Conservation (phyloP, 1,140 invertebrate species). For the Apis cerana region DNA sequence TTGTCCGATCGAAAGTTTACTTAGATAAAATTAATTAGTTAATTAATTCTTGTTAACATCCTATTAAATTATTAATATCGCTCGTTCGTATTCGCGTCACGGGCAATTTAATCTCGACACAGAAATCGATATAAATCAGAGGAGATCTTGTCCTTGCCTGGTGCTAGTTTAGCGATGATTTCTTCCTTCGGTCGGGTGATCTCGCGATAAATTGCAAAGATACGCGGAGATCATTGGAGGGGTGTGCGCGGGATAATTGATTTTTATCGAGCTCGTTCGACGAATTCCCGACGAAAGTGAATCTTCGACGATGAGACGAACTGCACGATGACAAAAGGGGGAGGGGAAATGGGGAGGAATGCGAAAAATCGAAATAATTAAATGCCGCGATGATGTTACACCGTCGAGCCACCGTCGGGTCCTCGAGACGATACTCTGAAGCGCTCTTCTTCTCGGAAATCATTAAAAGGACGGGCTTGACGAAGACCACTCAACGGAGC, state of each 20-base stretch:
- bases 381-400: conserved; percentile 36
- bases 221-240: not conserved
- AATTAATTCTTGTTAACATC: conserved; percentile 15
- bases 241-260: not conserved
- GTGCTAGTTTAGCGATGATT: not conserved
- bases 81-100: no score
- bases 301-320: not conserved
- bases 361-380: conserved; percentile 45
- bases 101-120: conserved; percentile 6
- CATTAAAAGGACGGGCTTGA: conserved; percentile 38
- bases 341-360: not conserved
- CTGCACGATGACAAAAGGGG: conserved; percentile 5
- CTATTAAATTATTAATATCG: not conserved
- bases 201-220: not conserved
- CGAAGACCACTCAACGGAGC: conserved; percentile 40
- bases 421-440: conserved; percentile 38
- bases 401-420: not conserved
- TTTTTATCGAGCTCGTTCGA: conserved; percentile 19
- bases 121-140: conserved; percentile 8
- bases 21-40: not conserved
- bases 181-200: not conserved
- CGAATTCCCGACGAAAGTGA: conserved; percentile 4
- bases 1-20: not conserved
- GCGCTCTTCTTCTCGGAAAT: conserved; percentile 17
- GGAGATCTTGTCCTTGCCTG: not conserved